phyloP scores from a whole-genome alignment of 2,888 invertebrate species.

The Coenonympha glycerion region DNA sequence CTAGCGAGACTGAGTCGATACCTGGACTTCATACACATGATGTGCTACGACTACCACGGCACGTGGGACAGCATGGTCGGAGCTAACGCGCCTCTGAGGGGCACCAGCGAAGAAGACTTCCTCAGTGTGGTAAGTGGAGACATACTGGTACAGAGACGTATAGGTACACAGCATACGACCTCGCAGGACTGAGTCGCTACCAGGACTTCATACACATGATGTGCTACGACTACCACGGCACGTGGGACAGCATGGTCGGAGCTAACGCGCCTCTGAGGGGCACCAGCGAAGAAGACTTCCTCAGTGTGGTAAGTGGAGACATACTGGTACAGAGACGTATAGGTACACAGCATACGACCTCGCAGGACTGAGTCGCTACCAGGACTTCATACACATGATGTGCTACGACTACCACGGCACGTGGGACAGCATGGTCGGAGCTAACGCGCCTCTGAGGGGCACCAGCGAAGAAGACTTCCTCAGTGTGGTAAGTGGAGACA shows the following conservation, averaged over 20 bases:
- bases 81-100: conserved; percentile 84
- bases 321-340: not conserved
- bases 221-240: conserved; percentile 93
- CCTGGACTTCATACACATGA: conserved; percentile 85
- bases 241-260: conserved; percentile 85
- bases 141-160: not conserved
- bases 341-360: conserved; percentile 86
- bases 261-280: conserved; percentile 85
- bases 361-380: conserved; percentile 78
- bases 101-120: conserved; percentile 64
- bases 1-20: conserved; percentile 80
- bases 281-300: conserved; percentile 60
- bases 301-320: conserved; percentile 80
- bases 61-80: conserved; percentile 86
- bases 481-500: conserved; percentile 78
- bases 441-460: conserved; percentile 84
- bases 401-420: conserved; percentile 92
- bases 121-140: conserved; percentile 80
- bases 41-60: conserved; percentile 94
- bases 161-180: conserved; percentile 83
- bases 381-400: conserved; percentile 88
- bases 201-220: conserved; percentile 86
- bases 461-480: conserved; percentile 68
- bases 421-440: conserved; percentile 84
- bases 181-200: conserved; percentile 80